phyloP scores from a whole-genome alignment of 2,113 vertebrate genomes.

The Podiceps cristatus region DNA sequence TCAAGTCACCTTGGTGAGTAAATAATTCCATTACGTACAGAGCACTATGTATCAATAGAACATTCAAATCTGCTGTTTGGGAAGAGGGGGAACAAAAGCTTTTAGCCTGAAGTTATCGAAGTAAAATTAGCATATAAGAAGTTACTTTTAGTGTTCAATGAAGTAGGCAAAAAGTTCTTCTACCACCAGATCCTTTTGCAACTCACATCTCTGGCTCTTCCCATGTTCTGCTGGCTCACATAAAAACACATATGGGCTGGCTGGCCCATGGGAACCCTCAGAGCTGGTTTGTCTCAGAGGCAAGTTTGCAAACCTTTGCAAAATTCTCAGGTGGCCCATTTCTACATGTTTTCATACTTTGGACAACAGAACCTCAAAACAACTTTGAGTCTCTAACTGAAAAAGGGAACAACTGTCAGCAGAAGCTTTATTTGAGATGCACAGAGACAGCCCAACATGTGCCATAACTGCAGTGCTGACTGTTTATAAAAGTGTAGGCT shows the following conservation, averaged over 20 bases:
- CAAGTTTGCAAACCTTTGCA: neutral
- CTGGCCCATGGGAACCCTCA: accelerated
- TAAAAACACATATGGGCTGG: neutral
- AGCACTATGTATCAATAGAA: accelerated
- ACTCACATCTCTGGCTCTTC: neutral
- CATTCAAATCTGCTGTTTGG: neutral
- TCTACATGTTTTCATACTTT: neutral
- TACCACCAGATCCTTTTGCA: neutral
- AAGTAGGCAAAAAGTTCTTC: neutral
- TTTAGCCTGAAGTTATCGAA: neutral
- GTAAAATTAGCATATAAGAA: neutral
- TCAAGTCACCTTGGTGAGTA: neutral
- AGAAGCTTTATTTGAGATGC: neutral
- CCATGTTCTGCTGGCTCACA: neutral
- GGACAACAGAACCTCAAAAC: neutral
- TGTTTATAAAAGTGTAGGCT: neutral
- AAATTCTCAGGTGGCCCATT: neutral
- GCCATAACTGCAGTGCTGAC: neutral
- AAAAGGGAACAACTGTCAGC: neutral
- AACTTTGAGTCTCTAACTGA: neutral
- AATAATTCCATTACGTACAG: neutral
- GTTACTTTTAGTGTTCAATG: neutral
- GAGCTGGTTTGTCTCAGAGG: neutral
- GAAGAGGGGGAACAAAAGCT: neutral
- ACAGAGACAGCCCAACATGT: neutral